Evolutionary conservation across 2,797 vertebrate genomes (phyloP).

Genomic region (Fistularia commersonii): DNA sequence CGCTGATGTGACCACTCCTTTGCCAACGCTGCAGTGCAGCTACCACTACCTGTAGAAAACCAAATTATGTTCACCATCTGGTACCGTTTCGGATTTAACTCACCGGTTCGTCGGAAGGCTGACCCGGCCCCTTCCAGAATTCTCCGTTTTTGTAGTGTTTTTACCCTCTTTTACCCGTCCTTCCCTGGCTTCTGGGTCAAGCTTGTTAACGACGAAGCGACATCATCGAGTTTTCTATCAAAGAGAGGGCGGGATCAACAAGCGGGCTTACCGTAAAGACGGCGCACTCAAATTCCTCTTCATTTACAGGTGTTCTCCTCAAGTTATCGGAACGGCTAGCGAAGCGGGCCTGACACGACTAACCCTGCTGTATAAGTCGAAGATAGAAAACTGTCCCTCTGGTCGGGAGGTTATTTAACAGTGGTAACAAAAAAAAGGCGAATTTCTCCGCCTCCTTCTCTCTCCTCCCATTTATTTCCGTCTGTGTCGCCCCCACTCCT

Average conservation of each 20-base stretch:
- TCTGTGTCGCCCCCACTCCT: constrained; percentile 9
- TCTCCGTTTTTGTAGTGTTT: constrained; percentile 20
- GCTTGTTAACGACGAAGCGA: constrained; percentile 60
- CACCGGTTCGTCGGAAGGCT: constrained; percentile 43
- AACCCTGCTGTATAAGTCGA: too few relatives aligned
- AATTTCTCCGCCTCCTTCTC: constrained; percentile 7
- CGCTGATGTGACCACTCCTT: constrained; percentile 72
- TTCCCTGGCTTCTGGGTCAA: constrained; percentile 63
- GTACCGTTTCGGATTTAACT: constrained; percentile 12
- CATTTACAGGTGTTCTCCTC: not conserved
- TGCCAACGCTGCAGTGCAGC: constrained; percentile 66
- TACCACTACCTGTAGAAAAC: constrained; percentile 20
- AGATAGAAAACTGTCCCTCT: too few relatives aligned
- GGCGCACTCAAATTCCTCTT: constrained; percentile 33
- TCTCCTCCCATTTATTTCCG: constrained; percentile 39
- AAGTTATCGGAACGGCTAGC: not conserved
- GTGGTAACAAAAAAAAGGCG: not conserved
- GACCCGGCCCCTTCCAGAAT: constrained; percentile 25
- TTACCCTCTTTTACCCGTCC: constrained; percentile 44
- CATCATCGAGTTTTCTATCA: constrained; percentile 64
- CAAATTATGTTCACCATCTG: not conserved
- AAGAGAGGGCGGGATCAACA: constrained; percentile 63
- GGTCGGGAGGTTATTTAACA: too few relatives aligned
- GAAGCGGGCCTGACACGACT: too few relatives aligned
- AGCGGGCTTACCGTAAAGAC: constrained; percentile 57